Evolutionary conservation across 2,113 vertebrate genomes (phyloP).

Genomic region (Oryzias celebensis): DNA sequence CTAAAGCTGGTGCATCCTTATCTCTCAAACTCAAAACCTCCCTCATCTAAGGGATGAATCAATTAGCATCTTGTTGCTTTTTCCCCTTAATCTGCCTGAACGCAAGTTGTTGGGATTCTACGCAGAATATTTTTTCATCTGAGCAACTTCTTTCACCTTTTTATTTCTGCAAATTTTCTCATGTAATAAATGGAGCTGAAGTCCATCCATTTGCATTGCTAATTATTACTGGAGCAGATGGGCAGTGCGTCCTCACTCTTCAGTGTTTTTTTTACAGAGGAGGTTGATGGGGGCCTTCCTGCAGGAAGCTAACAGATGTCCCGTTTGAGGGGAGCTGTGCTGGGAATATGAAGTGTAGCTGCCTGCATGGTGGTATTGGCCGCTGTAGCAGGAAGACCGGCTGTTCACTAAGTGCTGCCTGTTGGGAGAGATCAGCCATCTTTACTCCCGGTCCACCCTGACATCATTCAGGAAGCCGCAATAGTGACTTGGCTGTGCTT

Average conservation of each 20-base stretch:
- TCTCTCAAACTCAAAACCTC: constrained; percentile 6
- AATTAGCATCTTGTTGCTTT: constrained; percentile 22
- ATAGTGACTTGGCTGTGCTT: neutral
- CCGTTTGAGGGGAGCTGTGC: constrained; percentile 51
- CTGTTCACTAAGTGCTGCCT: constrained; percentile 52
- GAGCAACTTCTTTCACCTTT: neutral
- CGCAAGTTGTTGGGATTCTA: neutral
- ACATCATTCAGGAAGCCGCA: constrained; percentile 24
- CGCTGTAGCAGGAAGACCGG: constrained; percentile 42
- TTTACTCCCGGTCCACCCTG: constrained; percentile 9
- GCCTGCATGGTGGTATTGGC: constrained; percentile 42
- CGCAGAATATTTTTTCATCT: neutral
- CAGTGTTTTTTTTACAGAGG: constrained; percentile 34
- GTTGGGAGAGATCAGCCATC: constrained; percentile 27
- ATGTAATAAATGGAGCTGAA: constrained; percentile 11
- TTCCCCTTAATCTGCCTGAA: constrained; percentile 4
- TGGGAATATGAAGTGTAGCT: constrained; percentile 63
- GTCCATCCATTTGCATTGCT: constrained; percentile 16
- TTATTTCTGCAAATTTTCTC: neutral
- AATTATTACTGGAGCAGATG: constrained; percentile 51
- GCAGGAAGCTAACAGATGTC: constrained; percentile 70
- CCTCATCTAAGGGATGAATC: neutral
- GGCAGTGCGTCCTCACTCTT: constrained; percentile 45
- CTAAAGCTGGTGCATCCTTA: constrained; percentile 3
- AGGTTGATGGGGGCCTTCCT: constrained; percentile 44